Conservation (phyloP, 2,888 invertebrate genomes). For the Nasonovia ribisnigri region DNA sequence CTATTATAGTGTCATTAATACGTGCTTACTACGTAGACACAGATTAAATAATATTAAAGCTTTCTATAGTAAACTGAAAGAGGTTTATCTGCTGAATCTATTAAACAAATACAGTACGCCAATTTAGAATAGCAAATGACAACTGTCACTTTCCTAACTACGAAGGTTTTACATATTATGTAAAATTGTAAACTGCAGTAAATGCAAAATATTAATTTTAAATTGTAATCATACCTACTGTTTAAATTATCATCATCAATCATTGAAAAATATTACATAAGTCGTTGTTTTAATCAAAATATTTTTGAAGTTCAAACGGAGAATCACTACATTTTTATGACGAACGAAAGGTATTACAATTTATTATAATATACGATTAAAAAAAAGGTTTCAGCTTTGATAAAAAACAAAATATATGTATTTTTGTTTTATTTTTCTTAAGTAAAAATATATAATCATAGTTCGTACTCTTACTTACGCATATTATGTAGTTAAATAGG, state of each 20-base stretch:
- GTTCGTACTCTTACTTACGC: too few relatives aligned
- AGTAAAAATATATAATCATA: neutral
- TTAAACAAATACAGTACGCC: neutral
- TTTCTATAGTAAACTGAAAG: neutral
- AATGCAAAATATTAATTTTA: neutral
- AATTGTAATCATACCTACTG: neutral
- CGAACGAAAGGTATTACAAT: neutral
- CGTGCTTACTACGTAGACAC: too few relatives aligned
- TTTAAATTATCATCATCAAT: neutral
- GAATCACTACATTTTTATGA: too few relatives aligned
- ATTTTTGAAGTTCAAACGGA: too few relatives aligned
- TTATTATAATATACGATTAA: too few relatives aligned
- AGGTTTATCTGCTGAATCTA: neutral
- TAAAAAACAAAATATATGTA: neutral
- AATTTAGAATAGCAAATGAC: neutral
- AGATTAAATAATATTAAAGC: neutral
- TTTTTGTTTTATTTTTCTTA: neutral
- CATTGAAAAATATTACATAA: too few relatives aligned
- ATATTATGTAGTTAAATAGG: too few relatives aligned
- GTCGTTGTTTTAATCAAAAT: too few relatives aligned
- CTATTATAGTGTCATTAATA: too few relatives aligned
- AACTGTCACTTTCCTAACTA: neutral
- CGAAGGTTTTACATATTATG: neutral
- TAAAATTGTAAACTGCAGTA: neutral
- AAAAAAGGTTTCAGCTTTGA: neutral